Evolutionary conservation across 2,797 vertebrate species (phyloP).

Genomic region (Sitta carolinensis): DNA sequence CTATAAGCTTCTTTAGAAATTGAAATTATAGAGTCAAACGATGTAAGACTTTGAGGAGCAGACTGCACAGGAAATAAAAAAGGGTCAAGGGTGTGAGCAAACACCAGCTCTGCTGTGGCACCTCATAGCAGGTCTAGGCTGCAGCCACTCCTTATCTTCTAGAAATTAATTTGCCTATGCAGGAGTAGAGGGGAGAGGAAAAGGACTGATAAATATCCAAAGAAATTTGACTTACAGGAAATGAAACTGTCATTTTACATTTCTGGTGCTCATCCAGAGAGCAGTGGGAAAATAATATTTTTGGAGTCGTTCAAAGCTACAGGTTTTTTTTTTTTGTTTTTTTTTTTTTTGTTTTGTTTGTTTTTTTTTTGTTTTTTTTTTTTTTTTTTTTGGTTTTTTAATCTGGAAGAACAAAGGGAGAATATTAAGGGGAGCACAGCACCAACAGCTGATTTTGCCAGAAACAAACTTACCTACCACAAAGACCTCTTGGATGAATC

Average conservation of each 20-base stretch:
- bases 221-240: constrained; percentile 4
- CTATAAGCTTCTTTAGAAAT: background rate
- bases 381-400: background rate
- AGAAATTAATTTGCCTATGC: background rate
- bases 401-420: constrained; percentile 17
- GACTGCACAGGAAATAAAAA: background rate
- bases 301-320: background rate
- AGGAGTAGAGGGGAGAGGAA: background rate
- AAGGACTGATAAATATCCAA: background rate
- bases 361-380: background rate
- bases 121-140: background rate
- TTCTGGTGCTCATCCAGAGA: background rate
- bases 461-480: background rate
- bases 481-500: background rate
- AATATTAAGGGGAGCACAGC: background rate
- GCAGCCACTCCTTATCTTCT: background rate
- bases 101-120: background rate
- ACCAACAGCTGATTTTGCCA: background rate
- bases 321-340: background rate
- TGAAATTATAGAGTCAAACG: background rate
- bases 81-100: background rate
- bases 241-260: background rate
- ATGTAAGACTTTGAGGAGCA: background rate
- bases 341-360: background rate
- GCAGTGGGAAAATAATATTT: background rate